These are phyloP conservation scores for Blera fallax DNA, from an alignment of 2,888 invertebrate species.

Conservation along the genomic window DNA sequence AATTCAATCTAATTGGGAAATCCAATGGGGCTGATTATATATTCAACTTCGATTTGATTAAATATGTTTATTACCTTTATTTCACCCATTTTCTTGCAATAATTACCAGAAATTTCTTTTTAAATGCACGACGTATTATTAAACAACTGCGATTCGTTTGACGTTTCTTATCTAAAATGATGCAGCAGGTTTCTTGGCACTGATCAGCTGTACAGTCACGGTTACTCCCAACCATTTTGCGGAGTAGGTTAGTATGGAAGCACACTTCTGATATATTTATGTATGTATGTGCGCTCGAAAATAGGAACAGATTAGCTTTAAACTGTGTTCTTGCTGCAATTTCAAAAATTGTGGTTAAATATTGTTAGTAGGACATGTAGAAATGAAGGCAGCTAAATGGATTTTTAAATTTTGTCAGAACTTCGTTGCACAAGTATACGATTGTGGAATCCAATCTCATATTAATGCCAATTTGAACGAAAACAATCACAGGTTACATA, in stretches of 20 bases:
- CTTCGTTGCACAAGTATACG: no score
- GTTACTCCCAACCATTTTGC: background rate
- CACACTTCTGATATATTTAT: background rate
- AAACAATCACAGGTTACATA: no score
- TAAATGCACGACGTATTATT: background rate
- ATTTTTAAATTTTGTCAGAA: no score
- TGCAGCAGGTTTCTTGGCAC: slow-evolving; percentile 3
- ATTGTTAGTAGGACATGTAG: no score
- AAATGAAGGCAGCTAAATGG: no score
- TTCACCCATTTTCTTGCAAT: slow-evolving; percentile 41
- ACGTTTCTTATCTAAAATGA: slow-evolving; percentile 49
- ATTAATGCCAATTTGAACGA: no score
- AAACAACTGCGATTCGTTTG: slow-evolving; percentile 3
- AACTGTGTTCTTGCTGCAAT: no score
- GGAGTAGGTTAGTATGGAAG: background rate
- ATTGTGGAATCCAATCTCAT: no score
- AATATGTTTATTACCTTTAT: slow-evolving; percentile 34
- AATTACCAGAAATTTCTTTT: background rate
- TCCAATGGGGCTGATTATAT: background rate
- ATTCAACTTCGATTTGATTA: background rate
- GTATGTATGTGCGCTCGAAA: background rate
- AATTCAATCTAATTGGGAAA: slow-evolving; percentile 84
- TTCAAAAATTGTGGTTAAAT: no score
- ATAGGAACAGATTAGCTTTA: no score
- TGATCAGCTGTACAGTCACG: slow-evolving; percentile 42